Evolutionary conservation across 2,888 invertebrate species (phyloP).

Genomic region (Pachydiplax longipennis): DNA sequence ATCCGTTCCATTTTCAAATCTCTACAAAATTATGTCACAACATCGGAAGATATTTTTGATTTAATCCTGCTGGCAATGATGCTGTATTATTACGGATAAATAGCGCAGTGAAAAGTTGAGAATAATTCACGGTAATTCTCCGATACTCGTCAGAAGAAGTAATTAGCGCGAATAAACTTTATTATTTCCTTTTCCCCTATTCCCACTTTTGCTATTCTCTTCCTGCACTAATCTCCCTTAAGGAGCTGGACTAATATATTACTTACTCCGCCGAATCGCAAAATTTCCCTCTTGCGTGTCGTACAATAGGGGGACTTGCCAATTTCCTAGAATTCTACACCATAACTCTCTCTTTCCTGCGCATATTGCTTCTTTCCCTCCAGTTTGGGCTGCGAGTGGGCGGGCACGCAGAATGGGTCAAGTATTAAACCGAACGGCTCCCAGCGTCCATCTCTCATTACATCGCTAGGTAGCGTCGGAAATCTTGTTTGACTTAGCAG

Average conservation of each 20-base stretch:
- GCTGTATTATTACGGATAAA: too few species aligned
- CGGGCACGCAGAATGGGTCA: not conserved
- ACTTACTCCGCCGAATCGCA: not conserved
- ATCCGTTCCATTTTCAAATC: too few species aligned
- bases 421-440: not conserved
- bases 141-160: too few species aligned
- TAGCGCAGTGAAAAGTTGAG: too few species aligned
- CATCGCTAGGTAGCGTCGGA: not conserved
- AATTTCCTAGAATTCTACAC: not conserved
- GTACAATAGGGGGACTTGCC: not conserved
- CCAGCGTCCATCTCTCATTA: not conserved
- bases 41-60: too few species aligned
- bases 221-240: not conserved
- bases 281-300: not conserved
- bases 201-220: not conserved
- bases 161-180: too few species aligned
- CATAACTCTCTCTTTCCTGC: not conserved
- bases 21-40: too few species aligned
- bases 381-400: not conserved
- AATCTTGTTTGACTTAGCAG: conserved; percentile 1
- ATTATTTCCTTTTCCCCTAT: not conserved
- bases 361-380: not conserved
- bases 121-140: too few species aligned
- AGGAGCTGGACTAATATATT: too few species aligned
- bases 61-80: too few species aligned